Percentiles rank a stretch among this genome's conserved stretches.
Evolutionary conservation across 2,888 invertebrate species (phyloP).

Genomic region (Drosophila tripunctata): DNA sequence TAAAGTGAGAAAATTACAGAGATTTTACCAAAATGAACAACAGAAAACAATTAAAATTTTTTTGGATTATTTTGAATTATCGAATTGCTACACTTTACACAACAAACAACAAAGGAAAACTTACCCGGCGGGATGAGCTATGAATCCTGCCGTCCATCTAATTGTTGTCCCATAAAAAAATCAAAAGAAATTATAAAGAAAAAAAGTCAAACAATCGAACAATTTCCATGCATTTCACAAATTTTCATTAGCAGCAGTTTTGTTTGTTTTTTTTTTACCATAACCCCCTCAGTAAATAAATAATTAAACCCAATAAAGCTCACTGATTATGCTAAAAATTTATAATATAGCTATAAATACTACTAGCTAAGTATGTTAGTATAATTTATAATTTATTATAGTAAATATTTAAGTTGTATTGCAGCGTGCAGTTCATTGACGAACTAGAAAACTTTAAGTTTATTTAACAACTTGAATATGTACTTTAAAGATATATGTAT

Average conservation of each 20-base stretch:
- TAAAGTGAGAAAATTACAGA: constrained; percentile 1
- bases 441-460: not conserved
- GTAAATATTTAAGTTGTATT: too few relatives aligned
- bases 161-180: constrained; percentile 85
- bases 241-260: constrained; percentile 11
- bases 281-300: too few relatives aligned
- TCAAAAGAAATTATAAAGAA: constrained; percentile 84
- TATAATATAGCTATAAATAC: constrained; percentile 1
- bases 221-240: constrained; percentile 82
- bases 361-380: constrained; percentile 3
- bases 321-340: not conserved
- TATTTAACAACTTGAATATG: too few relatives aligned
- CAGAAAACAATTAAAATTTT: constrained; percentile 1
- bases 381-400: too few relatives aligned
- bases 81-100: constrained; percentile 36
- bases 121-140: constrained; percentile 85
- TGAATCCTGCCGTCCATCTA: constrained; percentile 85
- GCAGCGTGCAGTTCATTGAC: too few relatives aligned
- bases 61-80: not conserved
- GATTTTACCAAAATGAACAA: constrained; percentile 30
- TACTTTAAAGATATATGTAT: too few relatives aligned
- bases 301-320: constrained; percentile 12
- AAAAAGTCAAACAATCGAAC: constrained; percentile 83
- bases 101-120: constrained; percentile 80
- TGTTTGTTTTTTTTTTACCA: not conserved